These are phyloP conservation scores for Caenorhabditis inopinata DNA, from an alignment of 1,140 invertebrate species.

Conservation along the genomic window DNA sequence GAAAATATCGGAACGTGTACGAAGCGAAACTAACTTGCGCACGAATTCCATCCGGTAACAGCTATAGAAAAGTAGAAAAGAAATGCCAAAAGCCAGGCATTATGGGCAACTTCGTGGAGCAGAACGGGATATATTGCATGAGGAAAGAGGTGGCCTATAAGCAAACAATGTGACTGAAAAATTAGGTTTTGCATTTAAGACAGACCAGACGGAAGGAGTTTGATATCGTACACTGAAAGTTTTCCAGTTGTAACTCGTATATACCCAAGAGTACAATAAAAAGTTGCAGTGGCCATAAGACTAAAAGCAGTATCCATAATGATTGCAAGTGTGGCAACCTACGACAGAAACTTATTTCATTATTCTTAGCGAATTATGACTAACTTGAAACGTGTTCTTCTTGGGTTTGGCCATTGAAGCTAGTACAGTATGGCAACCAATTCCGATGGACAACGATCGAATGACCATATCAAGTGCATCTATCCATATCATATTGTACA, in stretches of 20 bases:
- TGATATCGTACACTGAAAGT: not conserved
- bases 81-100: not conserved
- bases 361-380: no score
- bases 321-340: not conserved
- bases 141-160: not conserved
- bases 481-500: not conserved
- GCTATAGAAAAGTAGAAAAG: not conserved
- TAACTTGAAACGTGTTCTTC: not conserved
- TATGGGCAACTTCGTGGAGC: not conserved
- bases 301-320: not conserved
- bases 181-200: not conserved
- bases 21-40: not conserved
- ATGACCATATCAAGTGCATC: not conserved
- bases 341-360: no score
- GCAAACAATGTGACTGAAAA: not conserved
- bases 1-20: not conserved
- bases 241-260: not conserved
- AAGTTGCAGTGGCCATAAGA: not conserved
- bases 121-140: not conserved
- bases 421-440: not conserved
- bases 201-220: not conserved
- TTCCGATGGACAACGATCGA: not conserved
- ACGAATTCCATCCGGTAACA: not conserved
- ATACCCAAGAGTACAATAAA: not conserved
- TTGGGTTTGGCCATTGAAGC: not conserved